phyloP scores from a whole-genome alignment of 2,113 vertebrate genomes.

The Lophochroa leadbeateri region DNA sequence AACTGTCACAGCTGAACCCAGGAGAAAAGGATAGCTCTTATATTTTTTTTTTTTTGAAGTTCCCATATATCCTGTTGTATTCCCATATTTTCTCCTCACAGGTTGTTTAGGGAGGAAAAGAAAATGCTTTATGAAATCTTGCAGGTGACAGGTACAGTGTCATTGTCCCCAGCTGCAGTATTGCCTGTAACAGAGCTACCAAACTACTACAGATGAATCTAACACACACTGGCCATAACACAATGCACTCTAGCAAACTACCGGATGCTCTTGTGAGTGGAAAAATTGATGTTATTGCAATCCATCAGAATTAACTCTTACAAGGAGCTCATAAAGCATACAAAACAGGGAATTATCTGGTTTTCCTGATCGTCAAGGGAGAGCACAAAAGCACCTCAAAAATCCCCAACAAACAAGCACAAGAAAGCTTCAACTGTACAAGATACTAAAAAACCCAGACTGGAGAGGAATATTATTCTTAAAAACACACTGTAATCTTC shows the following conservation, averaged over 20 bases:
- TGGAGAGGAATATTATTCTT: background rate
- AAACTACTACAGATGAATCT: background rate
- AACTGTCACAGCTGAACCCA: background rate
- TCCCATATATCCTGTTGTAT: background rate
- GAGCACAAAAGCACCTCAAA: background rate
- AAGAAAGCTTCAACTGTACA: background rate
- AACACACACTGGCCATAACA: rapidly evolving
- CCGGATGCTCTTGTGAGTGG: background rate
- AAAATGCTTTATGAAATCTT: background rate
- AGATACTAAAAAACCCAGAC: background rate
- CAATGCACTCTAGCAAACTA: background rate
- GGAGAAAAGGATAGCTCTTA: background rate
- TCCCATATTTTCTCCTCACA: background rate
- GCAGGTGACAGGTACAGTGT: background rate
- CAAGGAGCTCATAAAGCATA: background rate
- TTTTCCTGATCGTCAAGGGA: background rate
- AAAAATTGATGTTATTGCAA: background rate
- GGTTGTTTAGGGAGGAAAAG: background rate
- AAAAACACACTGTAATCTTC: background rate
- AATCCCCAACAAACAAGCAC: background rate
- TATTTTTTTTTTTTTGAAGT: background rate
- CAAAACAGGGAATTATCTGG: background rate
- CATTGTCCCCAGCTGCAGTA: background rate
- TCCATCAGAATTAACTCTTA: background rate
- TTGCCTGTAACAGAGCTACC: background rate